Conservation (phyloP, 1,140 invertebrate genomes). For the Brachionus asplanchnoidis region DNA sequence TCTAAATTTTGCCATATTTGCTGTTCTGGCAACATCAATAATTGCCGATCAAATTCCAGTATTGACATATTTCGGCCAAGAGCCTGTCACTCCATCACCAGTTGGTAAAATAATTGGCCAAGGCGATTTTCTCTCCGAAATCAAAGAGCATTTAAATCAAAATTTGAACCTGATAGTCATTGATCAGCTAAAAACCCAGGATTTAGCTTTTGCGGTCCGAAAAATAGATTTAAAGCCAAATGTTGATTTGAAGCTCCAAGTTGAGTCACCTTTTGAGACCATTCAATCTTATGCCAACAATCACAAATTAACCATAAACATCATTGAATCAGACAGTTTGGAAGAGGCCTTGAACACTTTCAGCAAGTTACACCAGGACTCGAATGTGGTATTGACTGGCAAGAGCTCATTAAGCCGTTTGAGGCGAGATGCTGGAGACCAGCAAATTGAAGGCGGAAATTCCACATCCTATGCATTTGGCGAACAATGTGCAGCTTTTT, state of each 20-base stretch:
- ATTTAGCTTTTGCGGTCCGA: neutral
- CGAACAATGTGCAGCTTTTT: constrained; percentile 23
- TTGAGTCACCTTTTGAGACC: neutral
- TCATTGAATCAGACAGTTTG: neutral
- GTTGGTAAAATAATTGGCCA: constrained; percentile 9
- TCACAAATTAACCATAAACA: neutral
- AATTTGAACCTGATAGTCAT: neutral
- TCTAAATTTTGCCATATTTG: neutral
- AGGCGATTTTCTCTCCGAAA: neutral
- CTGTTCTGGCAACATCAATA: neutral
- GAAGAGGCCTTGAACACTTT: constrained; percentile 18
- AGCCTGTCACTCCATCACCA: neutral
- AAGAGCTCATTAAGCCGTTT: neutral
- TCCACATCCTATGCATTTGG: neutral
- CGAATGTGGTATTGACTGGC: neutral
- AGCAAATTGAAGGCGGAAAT: neutral
- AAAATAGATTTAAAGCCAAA: neutral
- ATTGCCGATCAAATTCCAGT: neutral
- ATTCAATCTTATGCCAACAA: neutral
- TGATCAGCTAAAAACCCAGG: neutral
- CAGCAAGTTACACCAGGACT: neutral
- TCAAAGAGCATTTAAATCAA: neutral
- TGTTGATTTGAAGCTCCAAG: neutral
- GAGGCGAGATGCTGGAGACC: neutral
- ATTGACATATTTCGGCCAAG: neutral